Evolutionary conservation across 2,113 vertebrate species (phyloP).

Genomic region (Seriola rivoliana): DNA sequence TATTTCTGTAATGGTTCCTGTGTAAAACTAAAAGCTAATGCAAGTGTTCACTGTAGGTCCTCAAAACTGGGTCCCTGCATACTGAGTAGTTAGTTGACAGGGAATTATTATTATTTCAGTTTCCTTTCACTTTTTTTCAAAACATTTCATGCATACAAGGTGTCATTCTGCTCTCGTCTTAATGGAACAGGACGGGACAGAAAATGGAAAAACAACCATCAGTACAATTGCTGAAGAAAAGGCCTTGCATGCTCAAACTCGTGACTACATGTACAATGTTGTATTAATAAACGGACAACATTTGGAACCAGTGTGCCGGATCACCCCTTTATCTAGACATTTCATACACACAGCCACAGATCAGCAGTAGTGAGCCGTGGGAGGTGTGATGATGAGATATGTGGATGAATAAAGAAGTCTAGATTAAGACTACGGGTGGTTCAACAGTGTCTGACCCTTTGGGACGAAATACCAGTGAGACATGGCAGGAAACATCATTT

Average conservation of each 20-base stretch:
- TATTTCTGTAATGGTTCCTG: conserved; percentile 64
- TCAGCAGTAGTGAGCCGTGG: conserved; percentile 10
- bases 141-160: conserved; percentile 14
- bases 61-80: conserved; percentile 27
- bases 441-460: conserved; percentile 24
- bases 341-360: conserved; percentile 14
- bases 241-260: background rate
- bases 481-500: conserved; percentile 27
- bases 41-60: conserved; percentile 23
- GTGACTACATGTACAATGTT: background rate
- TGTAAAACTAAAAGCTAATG: conserved; percentile 48
- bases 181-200: background rate
- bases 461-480: conserved; percentile 30
- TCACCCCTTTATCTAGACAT: conserved; percentile 24
- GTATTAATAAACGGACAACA: background rate
- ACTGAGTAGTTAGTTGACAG: conserved; percentile 12
- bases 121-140: background rate
- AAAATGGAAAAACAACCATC: background rate
- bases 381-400: conserved; percentile 49
- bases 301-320: background rate
- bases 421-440: conserved; percentile 60
- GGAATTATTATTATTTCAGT: conserved; percentile 15
- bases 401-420: conserved; percentile 50
- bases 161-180: background rate
- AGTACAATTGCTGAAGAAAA: conserved; percentile 14